A percentile compares a stretch with the other conserved stretches of the same genome.
Conservation (phyloP, 2,113 vertebrate genomes). For the Lates calcarifer region DNA sequence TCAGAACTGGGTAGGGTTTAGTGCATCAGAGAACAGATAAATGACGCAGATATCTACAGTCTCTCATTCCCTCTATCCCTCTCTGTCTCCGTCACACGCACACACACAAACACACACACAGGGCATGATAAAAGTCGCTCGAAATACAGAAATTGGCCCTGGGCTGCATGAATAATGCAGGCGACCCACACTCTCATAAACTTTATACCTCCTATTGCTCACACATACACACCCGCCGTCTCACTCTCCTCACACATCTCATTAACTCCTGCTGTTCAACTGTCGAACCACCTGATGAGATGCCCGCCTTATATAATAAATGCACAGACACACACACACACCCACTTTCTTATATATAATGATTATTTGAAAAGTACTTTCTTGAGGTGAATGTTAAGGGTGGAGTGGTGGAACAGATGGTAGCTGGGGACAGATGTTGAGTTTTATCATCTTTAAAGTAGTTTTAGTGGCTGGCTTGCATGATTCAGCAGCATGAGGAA, state of each 20-base stretch:
- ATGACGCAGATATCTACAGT: constrained; percentile 22
- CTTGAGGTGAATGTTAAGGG: constrained; percentile 37
- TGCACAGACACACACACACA: neutral
- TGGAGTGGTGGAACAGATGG: constrained; percentile 58
- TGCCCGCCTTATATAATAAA: constrained; percentile 35
- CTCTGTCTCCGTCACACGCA: constrained; percentile 24
- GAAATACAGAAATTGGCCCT: constrained; percentile 65
- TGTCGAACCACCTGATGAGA: constrained; percentile 50
- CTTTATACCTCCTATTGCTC: constrained; percentile 66
- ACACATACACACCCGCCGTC: constrained; percentile 40
- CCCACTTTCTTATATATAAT: constrained; percentile 34
- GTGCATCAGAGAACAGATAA: constrained; percentile 36
- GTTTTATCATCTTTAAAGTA: constrained; percentile 47
- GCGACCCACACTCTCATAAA: constrained; percentile 61
- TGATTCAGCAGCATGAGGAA: constrained; percentile 48
- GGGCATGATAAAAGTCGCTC: constrained; percentile 61
- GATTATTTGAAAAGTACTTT: constrained; percentile 54
- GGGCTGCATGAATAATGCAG: constrained; percentile 79
- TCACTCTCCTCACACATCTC: constrained; percentile 52
- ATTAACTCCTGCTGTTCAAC: constrained; percentile 62
- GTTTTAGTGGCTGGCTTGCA: constrained; percentile 45
- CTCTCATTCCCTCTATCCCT: constrained; percentile 7
- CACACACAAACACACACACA: constrained; percentile 32
- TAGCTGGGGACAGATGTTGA: constrained; percentile 57
- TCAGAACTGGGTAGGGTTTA: neutral